phyloP scores from a whole-genome alignment of 2,888 invertebrate species.

The Platynereis dumerilii region DNA sequence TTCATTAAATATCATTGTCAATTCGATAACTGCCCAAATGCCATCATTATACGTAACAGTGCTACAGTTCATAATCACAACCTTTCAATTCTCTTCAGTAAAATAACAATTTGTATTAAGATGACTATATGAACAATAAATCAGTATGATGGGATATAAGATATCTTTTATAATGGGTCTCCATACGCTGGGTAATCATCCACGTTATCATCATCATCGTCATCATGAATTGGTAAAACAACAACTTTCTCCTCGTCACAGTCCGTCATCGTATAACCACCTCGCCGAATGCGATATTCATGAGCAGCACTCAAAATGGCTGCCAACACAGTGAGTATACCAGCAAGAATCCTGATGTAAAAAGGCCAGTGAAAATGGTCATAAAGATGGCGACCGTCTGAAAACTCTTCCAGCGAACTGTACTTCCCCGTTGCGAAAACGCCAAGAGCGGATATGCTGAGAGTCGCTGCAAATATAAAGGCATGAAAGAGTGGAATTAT shows the following conservation, averaged over 20 bases:
- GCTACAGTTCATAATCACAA: too few species aligned
- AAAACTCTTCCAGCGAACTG: conserved; percentile 11
- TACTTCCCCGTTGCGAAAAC: conserved; percentile 7
- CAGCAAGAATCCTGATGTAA: conserved; percentile 13
- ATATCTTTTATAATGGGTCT: conserved; percentile 12
- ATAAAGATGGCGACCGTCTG: conserved; percentile 8
- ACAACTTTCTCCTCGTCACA: conserved; percentile 21
- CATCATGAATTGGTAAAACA: conserved; percentile 16
- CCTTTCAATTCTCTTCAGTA: too few species aligned
- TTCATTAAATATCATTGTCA: too few species aligned
- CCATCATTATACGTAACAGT: too few species aligned
- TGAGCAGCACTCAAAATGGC: conserved; percentile 7
- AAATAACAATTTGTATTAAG: too few species aligned
- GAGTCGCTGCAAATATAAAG: conserved; percentile 12
- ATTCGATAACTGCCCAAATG: too few species aligned
- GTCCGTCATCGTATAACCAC: conserved; percentile 9
- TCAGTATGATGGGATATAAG: too few species aligned
- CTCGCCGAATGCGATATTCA: conserved; percentile 12
- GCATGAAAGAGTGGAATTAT: background rate
- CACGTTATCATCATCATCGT: conserved; percentile 19
- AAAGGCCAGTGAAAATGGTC: conserved; percentile 15
- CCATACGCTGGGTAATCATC: conserved; percentile 18
- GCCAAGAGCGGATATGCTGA: conserved; percentile 12
- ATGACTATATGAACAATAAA: too few species aligned
- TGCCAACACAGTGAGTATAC: conserved; percentile 12